phyloP scores from a whole-genome alignment of 2,113 vertebrate species.

The Pampusana beccarii region DNA sequence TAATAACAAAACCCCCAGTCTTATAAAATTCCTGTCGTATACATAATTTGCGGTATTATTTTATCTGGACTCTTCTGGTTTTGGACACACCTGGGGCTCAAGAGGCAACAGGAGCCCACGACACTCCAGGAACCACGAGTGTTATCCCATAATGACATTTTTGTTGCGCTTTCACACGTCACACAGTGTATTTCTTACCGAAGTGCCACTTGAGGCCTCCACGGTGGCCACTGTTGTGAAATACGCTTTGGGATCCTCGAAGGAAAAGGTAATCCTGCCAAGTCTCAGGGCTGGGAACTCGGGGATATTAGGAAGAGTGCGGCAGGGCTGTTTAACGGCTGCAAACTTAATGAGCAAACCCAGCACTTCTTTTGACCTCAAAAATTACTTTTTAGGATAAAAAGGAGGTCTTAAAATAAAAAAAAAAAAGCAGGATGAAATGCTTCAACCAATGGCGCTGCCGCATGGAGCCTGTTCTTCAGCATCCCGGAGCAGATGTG shows the following conservation, averaged over 20 bases:
- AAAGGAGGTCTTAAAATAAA: neutral
- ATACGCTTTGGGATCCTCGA: neutral
- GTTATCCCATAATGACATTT: neutral
- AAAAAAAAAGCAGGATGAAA: neutral
- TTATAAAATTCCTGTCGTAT: neutral
- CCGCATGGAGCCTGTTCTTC: neutral
- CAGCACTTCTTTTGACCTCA: conserved; percentile 53
- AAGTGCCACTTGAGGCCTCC: neutral
- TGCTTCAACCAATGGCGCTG: neutral
- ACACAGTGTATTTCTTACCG: accelerated
- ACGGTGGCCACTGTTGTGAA: neutral
- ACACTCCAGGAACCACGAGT: accelerated
- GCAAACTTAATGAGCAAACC: neutral
- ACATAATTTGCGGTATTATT: neutral
- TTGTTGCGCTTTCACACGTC: neutral
- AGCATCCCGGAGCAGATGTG: conserved; percentile 52
- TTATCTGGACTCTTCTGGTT: neutral
- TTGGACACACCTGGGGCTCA: neutral
- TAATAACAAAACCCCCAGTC: neutral
- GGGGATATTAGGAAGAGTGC: accelerated
- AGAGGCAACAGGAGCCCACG: neutral
- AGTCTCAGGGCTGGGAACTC: neutral
- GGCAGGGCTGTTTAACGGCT: neutral
- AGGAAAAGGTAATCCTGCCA: neutral
- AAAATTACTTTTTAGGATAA: conserved; percentile 14